phyloP scores from a whole-genome alignment of 2,888 invertebrate genomes.

The Myopa tessellatipennis region DNA sequence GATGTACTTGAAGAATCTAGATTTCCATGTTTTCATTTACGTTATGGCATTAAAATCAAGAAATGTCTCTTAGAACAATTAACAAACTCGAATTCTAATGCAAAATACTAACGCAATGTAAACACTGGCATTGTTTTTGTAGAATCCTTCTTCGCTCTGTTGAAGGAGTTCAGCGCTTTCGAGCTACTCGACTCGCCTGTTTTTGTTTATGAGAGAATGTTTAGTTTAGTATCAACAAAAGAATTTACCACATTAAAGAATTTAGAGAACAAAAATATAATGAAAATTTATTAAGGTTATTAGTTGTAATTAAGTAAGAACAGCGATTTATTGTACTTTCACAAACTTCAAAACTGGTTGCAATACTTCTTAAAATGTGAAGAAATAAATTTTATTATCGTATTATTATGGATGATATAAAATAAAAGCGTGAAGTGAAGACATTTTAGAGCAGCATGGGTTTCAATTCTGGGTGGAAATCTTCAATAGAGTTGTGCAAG shows the following conservation, averaged over 20 bases:
- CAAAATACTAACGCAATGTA: too few relatives aligned
- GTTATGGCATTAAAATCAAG: background rate
- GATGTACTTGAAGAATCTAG: conserved; percentile 3
- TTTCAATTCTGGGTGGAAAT: background rate
- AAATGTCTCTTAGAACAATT: too few relatives aligned
- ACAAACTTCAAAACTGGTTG: background rate
- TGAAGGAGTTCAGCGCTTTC: too few relatives aligned
- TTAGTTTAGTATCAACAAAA: conserved; percentile 5
- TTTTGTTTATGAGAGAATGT: background rate
- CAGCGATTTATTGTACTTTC: conserved; percentile 13
- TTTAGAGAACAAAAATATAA: background rate
- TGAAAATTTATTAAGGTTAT: conserved; percentile 16
- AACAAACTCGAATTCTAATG: too few relatives aligned
- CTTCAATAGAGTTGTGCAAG: background rate
- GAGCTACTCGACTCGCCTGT: background rate
- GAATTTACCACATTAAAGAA: background rate
- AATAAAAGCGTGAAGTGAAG: conserved; percentile 10
- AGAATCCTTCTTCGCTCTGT: too few relatives aligned
- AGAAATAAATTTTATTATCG: conserved; percentile 14
- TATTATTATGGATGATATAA: conserved; percentile 20
- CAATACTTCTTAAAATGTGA: background rate
- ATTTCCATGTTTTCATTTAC: too few relatives aligned
- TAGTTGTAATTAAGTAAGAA: background rate
- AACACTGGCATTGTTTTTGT: too few relatives aligned
- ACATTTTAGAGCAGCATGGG: background rate